Conservation (phyloP, 2,797 vertebrate genomes). For the Ctenosaura bakeri region DNA sequence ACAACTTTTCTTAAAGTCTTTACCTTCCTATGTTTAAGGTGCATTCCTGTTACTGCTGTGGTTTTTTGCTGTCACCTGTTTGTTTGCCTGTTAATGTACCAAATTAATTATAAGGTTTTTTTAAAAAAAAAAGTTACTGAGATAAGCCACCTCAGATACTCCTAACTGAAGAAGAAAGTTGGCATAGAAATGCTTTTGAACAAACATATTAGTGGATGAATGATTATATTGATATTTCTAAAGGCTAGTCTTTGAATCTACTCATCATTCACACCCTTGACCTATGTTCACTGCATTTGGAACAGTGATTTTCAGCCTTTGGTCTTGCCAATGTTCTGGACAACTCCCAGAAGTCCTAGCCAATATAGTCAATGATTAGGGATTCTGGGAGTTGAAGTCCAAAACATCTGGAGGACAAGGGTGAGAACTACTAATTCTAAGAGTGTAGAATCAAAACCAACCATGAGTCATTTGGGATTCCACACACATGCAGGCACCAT, state of each 20-base stretch:
- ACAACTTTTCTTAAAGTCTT: not conserved
- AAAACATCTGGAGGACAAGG: too few species aligned
- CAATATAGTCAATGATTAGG: too few species aligned
- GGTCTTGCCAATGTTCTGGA: too few species aligned
- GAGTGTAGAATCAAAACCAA: not conserved
- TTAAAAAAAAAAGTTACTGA: too few species aligned
- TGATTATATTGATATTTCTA: not conserved
- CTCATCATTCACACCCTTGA: too few species aligned
- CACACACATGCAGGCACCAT: too few species aligned
- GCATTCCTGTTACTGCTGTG: not conserved
- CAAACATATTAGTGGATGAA: not conserved
- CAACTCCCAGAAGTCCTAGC: too few species aligned
- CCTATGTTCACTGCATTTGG: not conserved
- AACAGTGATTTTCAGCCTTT: not conserved
- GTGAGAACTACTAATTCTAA: too few species aligned
- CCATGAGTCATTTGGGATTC: not conserved
- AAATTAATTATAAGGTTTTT: not conserved
- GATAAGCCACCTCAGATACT: not conserved
- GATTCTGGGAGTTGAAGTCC: too few species aligned
- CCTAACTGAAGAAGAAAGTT: not conserved
- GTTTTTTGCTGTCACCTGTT: not conserved
- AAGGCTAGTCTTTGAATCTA: not conserved
- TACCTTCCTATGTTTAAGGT: not conserved
- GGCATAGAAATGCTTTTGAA: not conserved
- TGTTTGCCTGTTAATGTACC: not conserved